These are phyloP conservation scores for Plebejus argus DNA, from an alignment of 2,888 invertebrate species.

Conservation along the genomic window DNA sequence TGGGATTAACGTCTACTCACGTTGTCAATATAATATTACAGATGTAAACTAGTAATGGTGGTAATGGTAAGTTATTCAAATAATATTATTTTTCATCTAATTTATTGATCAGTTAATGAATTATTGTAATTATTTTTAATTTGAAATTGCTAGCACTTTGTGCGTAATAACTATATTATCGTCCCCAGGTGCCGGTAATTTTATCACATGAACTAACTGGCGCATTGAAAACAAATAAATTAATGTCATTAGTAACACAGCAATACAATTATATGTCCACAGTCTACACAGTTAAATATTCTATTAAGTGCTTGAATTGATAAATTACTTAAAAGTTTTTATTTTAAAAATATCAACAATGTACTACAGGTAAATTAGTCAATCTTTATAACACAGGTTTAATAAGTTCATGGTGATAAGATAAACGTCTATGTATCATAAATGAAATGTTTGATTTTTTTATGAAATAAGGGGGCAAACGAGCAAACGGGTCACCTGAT, in stretches of 20 bases:
- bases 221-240: constrained; percentile 3
- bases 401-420: too few relatives aligned
- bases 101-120: not conserved
- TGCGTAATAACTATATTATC: constrained; percentile 8
- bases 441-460: too few relatives aligned
- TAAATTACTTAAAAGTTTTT: not conserved
- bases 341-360: too few relatives aligned
- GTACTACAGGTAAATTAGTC: too few relatives aligned
- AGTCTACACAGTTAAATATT: not conserved
- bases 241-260: not conserved
- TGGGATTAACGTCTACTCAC: too few relatives aligned
- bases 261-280: not conserved
- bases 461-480: too few relatives aligned
- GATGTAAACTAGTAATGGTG: too few relatives aligned
- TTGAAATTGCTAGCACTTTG: not conserved
- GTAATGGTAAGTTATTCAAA: too few relatives aligned
- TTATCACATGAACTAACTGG: not conserved
- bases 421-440: too few relatives aligned
- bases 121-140: not conserved
- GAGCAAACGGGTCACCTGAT: too few relatives aligned
- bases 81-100: not conserved
- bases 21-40: too few relatives aligned
- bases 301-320: not conserved
- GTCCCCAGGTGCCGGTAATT: not conserved
- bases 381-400: too few relatives aligned